Base-by-base conservation (phyloP, 2,113 vertebrate genomes). In the Speoplatyrhinus poulsoni region DNA sequence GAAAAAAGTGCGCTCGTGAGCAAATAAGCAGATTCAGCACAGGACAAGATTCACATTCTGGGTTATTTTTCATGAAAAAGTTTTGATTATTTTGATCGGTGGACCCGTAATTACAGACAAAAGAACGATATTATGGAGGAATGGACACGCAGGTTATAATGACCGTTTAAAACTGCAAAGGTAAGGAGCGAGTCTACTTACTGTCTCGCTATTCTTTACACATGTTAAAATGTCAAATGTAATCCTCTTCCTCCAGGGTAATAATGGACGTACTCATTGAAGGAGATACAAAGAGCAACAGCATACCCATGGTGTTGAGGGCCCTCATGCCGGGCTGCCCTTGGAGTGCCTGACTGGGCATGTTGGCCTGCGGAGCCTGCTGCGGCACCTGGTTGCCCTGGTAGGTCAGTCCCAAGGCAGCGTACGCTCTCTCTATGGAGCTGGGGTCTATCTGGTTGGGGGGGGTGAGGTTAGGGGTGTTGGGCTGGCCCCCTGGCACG, bases 381-480 rank as follows among this genome's bases (percentile, higher is more conserved):
- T 92, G 92, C n/a, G 94, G 91, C 81, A 95, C 94, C 92, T 97
- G 97, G 86, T 93, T 98, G 60, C 96, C 96, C 88, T 97, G 96
- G 90, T 99, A 99, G 49, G 97, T 95, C 52, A 99, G 94, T 57
- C 98, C 98, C 0, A 99, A 94, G 4, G 98, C 98, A 46, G 98
- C 98, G 0, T 99, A 99, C 36, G 97, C 98, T 76, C 98, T 91
- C 87, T 99, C 97, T 58, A 99, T 99, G 60, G 98, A 98, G 85
- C 98, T 98, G 65, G 96, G 98, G 84, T 99, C 98, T 69, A 99
- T 99, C 91, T 98, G 97, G 90, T 91, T 98, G 50, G 96, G 90
- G 60, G 96, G 92, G 88, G 94, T 99, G 58, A 99, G 82, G 83
- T 88, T 95, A 46, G 96, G 90, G 0, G 95, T 63, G 70, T 91